Evolutionary conservation across 2,113 vertebrate species (phyloP).

Genomic region (Erythrolamprus reginae): DNA sequence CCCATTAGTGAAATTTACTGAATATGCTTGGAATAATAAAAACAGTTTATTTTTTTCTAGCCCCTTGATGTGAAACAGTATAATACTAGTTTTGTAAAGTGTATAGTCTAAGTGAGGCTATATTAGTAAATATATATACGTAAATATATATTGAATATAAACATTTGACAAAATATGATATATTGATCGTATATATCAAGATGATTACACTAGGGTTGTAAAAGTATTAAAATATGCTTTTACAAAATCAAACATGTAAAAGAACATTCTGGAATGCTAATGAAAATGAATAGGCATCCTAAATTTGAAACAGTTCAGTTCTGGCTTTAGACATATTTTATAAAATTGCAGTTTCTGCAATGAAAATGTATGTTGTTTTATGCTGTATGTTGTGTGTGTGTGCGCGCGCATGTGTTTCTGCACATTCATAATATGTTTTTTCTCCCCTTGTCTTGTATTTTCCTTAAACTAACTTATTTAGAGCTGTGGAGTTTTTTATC

Average conservation of each 20-base stretch:
- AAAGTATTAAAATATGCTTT: background rate
- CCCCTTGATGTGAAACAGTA: background rate
- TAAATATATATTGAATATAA: background rate
- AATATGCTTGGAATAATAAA: background rate
- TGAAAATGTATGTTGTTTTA: background rate
- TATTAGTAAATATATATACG: background rate
- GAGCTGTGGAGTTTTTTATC: constrained; percentile 98
- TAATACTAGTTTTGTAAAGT: background rate
- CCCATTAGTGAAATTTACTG: background rate
- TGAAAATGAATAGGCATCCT: background rate
- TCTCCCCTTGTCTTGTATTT: background rate
- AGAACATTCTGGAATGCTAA: background rate
- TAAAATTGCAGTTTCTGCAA: background rate
- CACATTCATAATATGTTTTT: too few species aligned
- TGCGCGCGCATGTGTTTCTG: too few species aligned
- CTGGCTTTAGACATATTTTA: background rate
- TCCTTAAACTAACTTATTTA: constrained; percentile 79
- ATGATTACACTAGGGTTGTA: background rate
- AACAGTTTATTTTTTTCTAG: background rate
- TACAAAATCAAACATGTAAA: background rate
- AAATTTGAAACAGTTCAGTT: background rate
- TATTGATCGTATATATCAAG: background rate
- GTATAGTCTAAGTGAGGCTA: background rate
- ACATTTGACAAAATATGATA: background rate
- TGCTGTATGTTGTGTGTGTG: background rate